These are phyloP conservation scores for Pristionchus pacificus DNA, from an alignment of 1,140 invertebrate species.

Conservation along the genomic window DNA sequence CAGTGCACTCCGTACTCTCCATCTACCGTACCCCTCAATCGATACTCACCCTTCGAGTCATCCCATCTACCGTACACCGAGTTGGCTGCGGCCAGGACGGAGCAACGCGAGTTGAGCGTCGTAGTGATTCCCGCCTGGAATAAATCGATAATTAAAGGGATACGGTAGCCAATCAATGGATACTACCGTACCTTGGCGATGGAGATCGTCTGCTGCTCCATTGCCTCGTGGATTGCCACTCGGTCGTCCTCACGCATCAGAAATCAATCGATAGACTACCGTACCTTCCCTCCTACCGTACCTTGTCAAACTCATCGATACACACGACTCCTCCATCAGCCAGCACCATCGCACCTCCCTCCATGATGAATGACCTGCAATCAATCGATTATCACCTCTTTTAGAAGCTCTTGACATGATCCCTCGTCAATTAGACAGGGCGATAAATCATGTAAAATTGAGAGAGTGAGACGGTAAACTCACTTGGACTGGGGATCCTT, in stretches of 20 bases:
- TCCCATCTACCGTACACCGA: conserved; percentile 98
- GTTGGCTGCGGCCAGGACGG: conserved; percentile 95
- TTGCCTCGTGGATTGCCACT: conserved; percentile 98
- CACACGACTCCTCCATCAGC: conserved; percentile 98
- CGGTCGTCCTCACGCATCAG: conserved; percentile 94
- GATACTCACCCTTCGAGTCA: conserved; percentile 72
- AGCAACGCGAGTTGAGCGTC: conserved; percentile 93
- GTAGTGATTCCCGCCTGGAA: conserved; percentile 87
- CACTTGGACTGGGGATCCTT: conserved; percentile 71
- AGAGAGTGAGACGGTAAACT: conserved; percentile 94
- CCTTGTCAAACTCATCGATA: conserved; percentile 99
- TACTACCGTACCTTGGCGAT: conserved; percentile 91
- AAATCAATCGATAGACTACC: neutral
- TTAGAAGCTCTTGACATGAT: neutral
- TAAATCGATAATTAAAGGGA: conserved; percentile 46
- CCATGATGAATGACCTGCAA: conserved; percentile 91
- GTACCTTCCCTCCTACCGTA: neutral
- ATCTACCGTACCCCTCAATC: too few species aligned
- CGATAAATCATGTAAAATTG: conserved; percentile 83
- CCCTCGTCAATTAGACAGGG: neutral
- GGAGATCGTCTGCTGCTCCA: conserved; percentile 99
- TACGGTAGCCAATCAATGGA: neutral
- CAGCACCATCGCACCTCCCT: conserved; percentile 98
- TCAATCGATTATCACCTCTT: neutral
- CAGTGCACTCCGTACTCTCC: too few species aligned